Evolutionary conservation across 2,113 vertebrate species (phyloP).

Genomic region (Plecotus auritus): DNA sequence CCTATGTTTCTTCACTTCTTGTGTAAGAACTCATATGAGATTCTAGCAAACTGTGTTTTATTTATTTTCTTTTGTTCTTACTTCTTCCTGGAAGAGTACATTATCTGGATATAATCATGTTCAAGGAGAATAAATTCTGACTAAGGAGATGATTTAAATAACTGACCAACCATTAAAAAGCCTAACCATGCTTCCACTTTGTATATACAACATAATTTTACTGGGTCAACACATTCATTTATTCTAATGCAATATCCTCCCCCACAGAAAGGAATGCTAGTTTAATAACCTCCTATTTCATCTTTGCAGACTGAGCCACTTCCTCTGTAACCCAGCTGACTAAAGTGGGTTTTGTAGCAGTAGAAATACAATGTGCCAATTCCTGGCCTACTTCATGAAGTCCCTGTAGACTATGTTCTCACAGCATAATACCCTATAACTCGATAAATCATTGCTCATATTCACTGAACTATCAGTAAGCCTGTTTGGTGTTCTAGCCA

Average conservation of each 20-base stretch:
- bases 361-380: background rate
- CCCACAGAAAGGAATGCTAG: background rate
- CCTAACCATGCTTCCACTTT: background rate
- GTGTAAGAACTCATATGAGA: conserved; percentile 77
- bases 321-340: background rate
- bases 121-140: conserved; percentile 53
- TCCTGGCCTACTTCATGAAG: background rate
- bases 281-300: background rate
- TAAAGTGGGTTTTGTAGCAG: background rate
- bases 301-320: background rate
- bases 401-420: background rate
- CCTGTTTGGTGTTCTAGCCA: conserved; percentile 57
- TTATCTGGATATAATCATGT: conserved; percentile 39
- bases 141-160: conserved; percentile 21
- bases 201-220: background rate
- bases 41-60: conserved; percentile 73
- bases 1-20: conserved; percentile 78
- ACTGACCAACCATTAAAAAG: background rate
- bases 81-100: conserved; percentile 67
- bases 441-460: conserved; percentile 39
- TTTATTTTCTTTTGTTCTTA: conserved; percentile 78
- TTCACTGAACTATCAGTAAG: conserved; percentile 32
- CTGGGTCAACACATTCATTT: background rate
- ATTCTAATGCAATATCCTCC: background rate
- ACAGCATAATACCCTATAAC: background rate